Percentiles rank a stretch among this genome's conserved stretches.
These are phyloP conservation scores for Saturnia pavonia DNA, from an alignment of 2,888 invertebrate species.

Conservation along the genomic window DNA sequence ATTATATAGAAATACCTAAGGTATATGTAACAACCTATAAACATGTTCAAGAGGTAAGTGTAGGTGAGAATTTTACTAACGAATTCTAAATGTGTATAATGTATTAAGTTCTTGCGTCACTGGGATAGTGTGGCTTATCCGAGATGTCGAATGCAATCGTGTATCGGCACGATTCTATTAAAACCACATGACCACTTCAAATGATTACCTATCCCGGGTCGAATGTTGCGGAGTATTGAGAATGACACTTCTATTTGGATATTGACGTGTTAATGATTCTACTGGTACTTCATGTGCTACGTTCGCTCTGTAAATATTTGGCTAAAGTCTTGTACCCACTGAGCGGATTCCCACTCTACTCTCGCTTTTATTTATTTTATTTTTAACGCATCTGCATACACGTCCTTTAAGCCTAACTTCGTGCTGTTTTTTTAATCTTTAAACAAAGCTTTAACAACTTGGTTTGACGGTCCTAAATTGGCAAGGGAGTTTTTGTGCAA, in stretches of 20 bases:
- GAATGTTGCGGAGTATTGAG: constrained; percentile 3
- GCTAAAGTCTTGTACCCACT: too few relatives aligned
- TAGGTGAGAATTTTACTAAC: neutral
- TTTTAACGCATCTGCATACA: too few relatives aligned
- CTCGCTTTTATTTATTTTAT: too few relatives aligned
- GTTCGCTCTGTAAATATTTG: neutral
- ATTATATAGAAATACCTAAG: too few relatives aligned
- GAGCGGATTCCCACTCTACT: too few relatives aligned
- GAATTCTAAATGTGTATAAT: neutral
- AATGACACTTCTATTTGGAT: neutral
- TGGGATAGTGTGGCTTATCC: neutral
- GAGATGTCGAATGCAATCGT: neutral
- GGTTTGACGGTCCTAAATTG: too few relatives aligned
- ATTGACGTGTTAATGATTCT: constrained; percentile 11
- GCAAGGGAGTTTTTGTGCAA: too few relatives aligned
- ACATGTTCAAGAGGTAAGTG: too few relatives aligned
- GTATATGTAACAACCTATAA: too few relatives aligned
- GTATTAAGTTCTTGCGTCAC: neutral
- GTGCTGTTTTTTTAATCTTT: too few relatives aligned
- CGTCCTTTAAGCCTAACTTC: too few relatives aligned
- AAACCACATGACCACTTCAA: constrained; percentile 10
- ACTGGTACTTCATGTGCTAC: neutral
- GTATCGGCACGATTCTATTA: constrained; percentile 4
- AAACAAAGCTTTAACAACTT: too few relatives aligned
- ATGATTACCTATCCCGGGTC: constrained; percentile 1